phyloP scores from a whole-genome alignment of 2,113 vertebrate species.

The Notiomystis cincta region DNA sequence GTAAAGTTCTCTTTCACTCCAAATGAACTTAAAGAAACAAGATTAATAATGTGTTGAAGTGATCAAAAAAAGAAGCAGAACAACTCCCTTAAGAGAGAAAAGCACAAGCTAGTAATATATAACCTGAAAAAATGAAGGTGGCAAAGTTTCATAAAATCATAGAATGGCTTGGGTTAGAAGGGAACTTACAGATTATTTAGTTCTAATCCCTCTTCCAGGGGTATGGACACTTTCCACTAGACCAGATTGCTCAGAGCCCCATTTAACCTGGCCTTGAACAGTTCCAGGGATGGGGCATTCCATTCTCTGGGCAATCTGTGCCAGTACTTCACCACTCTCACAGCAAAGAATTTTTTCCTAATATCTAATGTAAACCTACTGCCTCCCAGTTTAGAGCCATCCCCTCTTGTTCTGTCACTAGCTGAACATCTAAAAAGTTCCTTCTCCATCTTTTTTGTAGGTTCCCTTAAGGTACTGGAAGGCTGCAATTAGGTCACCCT shows the following conservation, averaged over 20 bases:
- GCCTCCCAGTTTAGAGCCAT: background rate
- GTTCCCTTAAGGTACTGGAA: background rate
- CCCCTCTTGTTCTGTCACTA: background rate
- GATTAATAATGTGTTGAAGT: background rate
- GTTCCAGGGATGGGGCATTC: background rate
- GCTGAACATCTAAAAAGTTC: background rate
- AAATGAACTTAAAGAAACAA: background rate
- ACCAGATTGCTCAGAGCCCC: background rate
- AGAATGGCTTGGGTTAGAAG: background rate
- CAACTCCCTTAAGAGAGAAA: background rate
- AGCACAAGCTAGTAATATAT: background rate
- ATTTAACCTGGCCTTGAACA: background rate
- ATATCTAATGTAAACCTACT: background rate
- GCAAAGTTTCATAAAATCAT: background rate
- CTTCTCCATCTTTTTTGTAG: background rate
- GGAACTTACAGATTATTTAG: background rate
- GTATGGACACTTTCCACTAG: background rate
- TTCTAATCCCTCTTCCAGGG: background rate
- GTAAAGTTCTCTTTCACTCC: background rate
- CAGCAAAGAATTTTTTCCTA: background rate
- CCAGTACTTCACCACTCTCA: background rate
- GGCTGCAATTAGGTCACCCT: background rate
- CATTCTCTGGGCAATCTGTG: background rate
- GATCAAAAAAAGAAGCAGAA: background rate
- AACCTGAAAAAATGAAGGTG: background rate